A percentile compares a stretch with the other conserved stretches of the same genome.
Conservation (phyloP, 2,888 invertebrate species). For the Chymomyza caudatula region DNA sequence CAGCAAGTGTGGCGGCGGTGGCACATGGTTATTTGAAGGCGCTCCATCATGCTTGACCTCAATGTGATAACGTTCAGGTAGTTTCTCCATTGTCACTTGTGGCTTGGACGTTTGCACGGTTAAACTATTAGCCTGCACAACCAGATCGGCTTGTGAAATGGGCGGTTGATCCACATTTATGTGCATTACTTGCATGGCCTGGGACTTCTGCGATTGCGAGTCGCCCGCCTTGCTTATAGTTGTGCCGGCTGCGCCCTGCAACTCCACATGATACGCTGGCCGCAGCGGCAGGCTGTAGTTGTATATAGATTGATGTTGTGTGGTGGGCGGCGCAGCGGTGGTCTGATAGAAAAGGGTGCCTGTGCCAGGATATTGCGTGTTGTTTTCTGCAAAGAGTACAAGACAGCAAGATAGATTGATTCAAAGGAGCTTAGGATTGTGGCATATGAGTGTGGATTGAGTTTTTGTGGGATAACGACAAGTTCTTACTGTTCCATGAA, state of each 20-base stretch:
- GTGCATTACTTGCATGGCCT: conserved; percentile 74
- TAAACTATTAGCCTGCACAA: conserved; percentile 46
- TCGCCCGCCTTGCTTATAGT: conserved; percentile 69
- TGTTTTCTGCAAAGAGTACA: conserved; percentile 78
- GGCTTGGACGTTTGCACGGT: conserved; percentile 71
- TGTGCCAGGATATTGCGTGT: conserved; percentile 79
- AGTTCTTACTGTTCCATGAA: conserved; percentile 89
- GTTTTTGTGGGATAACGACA: background rate
- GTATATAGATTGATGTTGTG: conserved; percentile 76
- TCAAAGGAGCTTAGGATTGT: conserved; percentile 15
- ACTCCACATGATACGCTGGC: conserved; percentile 75
- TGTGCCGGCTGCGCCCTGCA: conserved; percentile 62
- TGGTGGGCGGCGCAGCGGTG: conserved; percentile 77
- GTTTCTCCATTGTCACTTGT: conserved; percentile 77
- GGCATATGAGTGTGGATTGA: conserved; percentile 7
- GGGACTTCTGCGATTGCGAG: conserved; percentile 67
- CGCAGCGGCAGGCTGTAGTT: conserved; percentile 75
- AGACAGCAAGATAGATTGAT: background rate
- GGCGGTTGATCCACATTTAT: conserved; percentile 77
- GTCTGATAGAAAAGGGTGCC: conserved; percentile 80
- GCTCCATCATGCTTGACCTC: conserved; percentile 75
- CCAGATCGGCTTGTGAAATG: conserved; percentile 68
- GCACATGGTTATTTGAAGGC: conserved; percentile 58
- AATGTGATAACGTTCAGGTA: conserved; percentile 76
- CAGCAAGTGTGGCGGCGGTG: conserved; percentile 68